phyloP scores from a whole-genome alignment of 2,888 invertebrate species.

The Mantis religiosa region DNA sequence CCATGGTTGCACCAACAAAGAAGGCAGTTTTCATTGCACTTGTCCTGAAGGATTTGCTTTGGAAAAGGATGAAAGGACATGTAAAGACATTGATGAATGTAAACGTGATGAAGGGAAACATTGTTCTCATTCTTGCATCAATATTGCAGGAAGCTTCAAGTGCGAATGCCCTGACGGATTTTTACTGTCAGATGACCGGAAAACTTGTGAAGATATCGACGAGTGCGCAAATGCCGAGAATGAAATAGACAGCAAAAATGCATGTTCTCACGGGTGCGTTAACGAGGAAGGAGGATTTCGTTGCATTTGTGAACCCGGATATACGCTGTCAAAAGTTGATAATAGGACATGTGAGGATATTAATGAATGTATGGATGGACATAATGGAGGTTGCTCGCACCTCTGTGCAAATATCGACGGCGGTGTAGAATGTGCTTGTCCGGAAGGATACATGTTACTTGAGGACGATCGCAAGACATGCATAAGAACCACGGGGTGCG shows the following conservation, averaged over 20 bases:
- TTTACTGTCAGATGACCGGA: constrained; percentile 32
- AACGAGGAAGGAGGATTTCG: constrained; percentile 38
- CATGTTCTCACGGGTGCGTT: constrained; percentile 38
- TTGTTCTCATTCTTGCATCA: constrained; percentile 40
- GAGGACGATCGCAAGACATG: constrained; percentile 41
- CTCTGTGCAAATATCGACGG: constrained; percentile 41
- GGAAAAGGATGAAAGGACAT: constrained; percentile 40
- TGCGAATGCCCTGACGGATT: constrained; percentile 55
- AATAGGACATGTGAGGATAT: constrained; percentile 34
- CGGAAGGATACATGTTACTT: constrained; percentile 48
- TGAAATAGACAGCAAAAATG: constrained; percentile 34
- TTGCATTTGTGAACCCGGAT: constrained; percentile 39
- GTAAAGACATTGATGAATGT: constrained; percentile 52
- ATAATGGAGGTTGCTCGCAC: constrained; percentile 56
- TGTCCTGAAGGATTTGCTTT: constrained; percentile 52
- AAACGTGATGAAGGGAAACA: constrained; percentile 34
- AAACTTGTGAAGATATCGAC: constrained; percentile 45
- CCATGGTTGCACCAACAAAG: constrained; percentile 55
- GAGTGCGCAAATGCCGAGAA: constrained; percentile 37
- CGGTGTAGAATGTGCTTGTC: constrained; percentile 44
- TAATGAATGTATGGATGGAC: constrained; percentile 43
- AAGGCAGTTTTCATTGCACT: constrained; percentile 57
- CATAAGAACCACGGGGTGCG: constrained; percentile 42
- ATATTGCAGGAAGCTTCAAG: constrained; percentile 38
- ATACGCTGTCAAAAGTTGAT: constrained; percentile 22